Percentiles rank a stretch among this genome's conserved stretches.
Conservation (phyloP, 2,888 invertebrate species). For the Selenia dentaria region DNA sequence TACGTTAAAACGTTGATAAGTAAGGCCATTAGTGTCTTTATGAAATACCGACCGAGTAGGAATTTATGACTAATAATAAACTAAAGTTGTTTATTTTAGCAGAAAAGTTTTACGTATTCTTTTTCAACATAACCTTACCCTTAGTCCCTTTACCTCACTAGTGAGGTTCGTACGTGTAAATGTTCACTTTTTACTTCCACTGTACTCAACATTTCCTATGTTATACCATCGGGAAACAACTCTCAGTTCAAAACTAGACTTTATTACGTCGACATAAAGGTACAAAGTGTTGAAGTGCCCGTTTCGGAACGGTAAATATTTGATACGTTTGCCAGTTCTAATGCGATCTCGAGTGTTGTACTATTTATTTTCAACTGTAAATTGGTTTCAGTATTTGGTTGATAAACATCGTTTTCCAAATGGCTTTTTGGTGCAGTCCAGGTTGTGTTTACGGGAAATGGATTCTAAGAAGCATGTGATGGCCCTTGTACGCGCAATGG, state of each 20-base stretch:
- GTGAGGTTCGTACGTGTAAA: constrained; percentile 38
- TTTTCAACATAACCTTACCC: constrained; percentile 16
- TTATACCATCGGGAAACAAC: constrained; percentile 8
- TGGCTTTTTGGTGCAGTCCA: constrained; percentile 24
- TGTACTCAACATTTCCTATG: constrained; percentile 20
- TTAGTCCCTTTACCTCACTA: constrained; percentile 35
- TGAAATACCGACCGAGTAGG: too few species aligned
- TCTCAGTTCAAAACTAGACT: constrained; percentile 5
- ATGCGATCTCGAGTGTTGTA: constrained; percentile 45
- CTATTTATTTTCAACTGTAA: constrained; percentile 46
- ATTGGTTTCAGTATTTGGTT: constrained; percentile 48
- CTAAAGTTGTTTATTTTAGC: too few species aligned
- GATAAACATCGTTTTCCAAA: constrained; percentile 32
- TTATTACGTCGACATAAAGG: background rate
- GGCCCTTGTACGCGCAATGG: too few species aligned
- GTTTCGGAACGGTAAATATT: constrained; percentile 6
- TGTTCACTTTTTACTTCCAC: constrained; percentile 44
- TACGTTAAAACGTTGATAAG: too few species aligned
- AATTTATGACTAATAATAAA: too few species aligned
- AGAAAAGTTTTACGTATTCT: too few species aligned
- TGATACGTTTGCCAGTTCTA: constrained; percentile 41
- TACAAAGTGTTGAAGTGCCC: background rate
- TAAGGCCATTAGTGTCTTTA: too few species aligned
- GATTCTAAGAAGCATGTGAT: background rate
- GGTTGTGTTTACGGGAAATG: background rate